phyloP scores from a whole-genome alignment of 2,888 invertebrate species.

The Dynastes hyllus region DNA sequence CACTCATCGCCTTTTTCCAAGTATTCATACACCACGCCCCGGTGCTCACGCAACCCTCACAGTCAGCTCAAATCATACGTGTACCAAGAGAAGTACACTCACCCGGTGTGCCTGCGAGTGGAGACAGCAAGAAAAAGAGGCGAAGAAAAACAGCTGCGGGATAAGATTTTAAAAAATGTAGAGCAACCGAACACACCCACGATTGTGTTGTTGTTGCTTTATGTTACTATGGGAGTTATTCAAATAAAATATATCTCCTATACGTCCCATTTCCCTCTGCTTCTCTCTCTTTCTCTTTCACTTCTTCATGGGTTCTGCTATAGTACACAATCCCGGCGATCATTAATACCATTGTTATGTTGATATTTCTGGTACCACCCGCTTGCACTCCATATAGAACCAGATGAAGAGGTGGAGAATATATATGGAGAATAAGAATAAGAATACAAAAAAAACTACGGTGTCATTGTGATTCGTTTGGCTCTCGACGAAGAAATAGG shows the following conservation, averaged over 20 bases:
- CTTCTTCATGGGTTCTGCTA: conserved; percentile 28
- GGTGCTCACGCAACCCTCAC: conserved; percentile 37
- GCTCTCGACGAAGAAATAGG: conserved; percentile 35
- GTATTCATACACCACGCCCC: conserved; percentile 41
- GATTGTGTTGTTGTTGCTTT: conserved; percentile 51
- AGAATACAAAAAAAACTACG: conserved; percentile 50
- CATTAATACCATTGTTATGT: conserved; percentile 58
- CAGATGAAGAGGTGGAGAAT: conserved; percentile 47
- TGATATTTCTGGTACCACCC: conserved; percentile 58
- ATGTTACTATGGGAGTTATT: conserved; percentile 46
- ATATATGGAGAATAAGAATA: conserved; percentile 42
- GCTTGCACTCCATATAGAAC: conserved; percentile 51
- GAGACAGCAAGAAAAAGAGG: conserved; percentile 26
- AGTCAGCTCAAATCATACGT: conserved; percentile 23
- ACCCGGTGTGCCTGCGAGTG: conserved; percentile 28
- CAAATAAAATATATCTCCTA: conserved; percentile 49
- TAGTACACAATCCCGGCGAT: conserved; percentile 51
- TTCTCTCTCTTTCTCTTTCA: conserved; percentile 28
- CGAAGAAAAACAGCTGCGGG: conserved; percentile 51
- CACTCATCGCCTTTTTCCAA: conserved; percentile 51
- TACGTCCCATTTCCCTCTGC: conserved; percentile 39
- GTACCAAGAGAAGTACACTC: conserved; percentile 25
- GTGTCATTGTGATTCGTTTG: conserved; percentile 54
- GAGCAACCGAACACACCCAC: conserved; percentile 53
- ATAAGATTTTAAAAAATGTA: conserved; percentile 52